These are phyloP conservation scores for Poliocrania exsul DNA, from an alignment of 2,797 vertebrate genomes.

Conservation along the genomic window DNA sequence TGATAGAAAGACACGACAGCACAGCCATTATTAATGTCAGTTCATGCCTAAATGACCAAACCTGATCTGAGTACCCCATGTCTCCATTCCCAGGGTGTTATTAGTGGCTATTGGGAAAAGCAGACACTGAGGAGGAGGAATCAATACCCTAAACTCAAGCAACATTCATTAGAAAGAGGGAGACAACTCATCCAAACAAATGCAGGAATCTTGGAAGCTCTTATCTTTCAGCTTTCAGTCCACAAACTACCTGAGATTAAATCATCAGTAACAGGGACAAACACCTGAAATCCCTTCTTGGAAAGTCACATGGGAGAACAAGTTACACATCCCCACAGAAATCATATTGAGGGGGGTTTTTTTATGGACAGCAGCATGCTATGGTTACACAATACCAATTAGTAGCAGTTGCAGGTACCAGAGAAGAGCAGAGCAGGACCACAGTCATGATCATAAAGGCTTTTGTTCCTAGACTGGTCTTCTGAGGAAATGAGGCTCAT, in stretches of 20 bases:
- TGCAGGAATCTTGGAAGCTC: neutral
- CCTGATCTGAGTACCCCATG: neutral
- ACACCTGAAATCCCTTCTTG: neutral
- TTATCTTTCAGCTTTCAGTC: neutral
- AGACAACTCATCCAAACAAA: neutral
- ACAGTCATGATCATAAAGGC: neutral
- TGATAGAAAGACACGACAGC: neutral
- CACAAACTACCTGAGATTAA: neutral
- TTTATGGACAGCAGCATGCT: neutral
- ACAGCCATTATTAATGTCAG: neutral
- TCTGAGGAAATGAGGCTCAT: neutral
- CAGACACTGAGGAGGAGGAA: neutral
- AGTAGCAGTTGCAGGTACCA: neutral
- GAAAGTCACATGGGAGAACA: neutral
- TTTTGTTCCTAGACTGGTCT: neutral
- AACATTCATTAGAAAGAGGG: neutral
- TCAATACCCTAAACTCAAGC: neutral
- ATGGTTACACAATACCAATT: neutral
- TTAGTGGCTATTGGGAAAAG: neutral
- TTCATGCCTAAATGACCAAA: neutral
- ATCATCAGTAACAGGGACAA: neutral
- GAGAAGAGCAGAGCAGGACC: neutral
- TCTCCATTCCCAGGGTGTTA: neutral
- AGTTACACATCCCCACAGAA: neutral
- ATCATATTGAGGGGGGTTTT: neutral